These are phyloP conservation scores for Drosophila bifasciata DNA, from an alignment of 1,140 invertebrate genomes.

Conservation along the genomic window DNA sequence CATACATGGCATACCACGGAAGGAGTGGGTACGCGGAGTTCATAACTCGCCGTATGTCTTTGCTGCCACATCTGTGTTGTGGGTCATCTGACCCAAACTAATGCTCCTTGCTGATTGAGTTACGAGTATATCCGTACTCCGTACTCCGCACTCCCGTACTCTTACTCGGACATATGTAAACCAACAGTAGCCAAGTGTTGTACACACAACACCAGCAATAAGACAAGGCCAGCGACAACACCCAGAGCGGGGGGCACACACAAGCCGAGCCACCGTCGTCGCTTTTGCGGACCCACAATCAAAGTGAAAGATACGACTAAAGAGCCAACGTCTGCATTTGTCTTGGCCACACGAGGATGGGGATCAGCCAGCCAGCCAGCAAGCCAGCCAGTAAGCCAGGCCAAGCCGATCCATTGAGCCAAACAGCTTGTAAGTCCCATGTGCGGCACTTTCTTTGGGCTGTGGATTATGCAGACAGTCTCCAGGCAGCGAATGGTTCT, in stretches of 20 bases:
- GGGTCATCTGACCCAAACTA: conserved; percentile 61
- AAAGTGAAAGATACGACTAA: conserved; percentile 81
- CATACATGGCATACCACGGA: conserved; percentile 35
- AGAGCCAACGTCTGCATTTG: conserved; percentile 75
- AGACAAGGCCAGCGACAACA: conserved; percentile 41
- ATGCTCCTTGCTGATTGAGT: conserved; percentile 64
- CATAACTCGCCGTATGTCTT: conserved; percentile 30
- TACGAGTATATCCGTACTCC: conserved; percentile 17
- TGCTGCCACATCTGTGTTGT: conserved; percentile 47
- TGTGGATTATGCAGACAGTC: conserved; percentile 67
- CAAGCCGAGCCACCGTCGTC: conserved; percentile 34
- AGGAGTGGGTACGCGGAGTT: conserved; percentile 16
- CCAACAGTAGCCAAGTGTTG: conserved; percentile 78
- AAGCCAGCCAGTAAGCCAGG: conserved; percentile 29
- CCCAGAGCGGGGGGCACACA: conserved; percentile 23
- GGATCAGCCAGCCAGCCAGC: conserved; percentile 32
- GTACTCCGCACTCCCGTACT: too few relatives aligned
- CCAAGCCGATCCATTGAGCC: conserved; percentile 41
- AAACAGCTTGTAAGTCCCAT: conserved; percentile 46
- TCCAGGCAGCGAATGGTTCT: conserved; percentile 13
- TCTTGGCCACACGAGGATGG: conserved; percentile 65
- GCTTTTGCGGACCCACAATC: conserved; percentile 58
- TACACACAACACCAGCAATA: conserved; percentile 26
- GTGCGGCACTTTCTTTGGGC: conserved; percentile 73
- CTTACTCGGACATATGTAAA: conserved; percentile 66